Base-by-base conservation (phyloP, 2,797 vertebrate species). In the Phylloscopus collybita region DNA sequence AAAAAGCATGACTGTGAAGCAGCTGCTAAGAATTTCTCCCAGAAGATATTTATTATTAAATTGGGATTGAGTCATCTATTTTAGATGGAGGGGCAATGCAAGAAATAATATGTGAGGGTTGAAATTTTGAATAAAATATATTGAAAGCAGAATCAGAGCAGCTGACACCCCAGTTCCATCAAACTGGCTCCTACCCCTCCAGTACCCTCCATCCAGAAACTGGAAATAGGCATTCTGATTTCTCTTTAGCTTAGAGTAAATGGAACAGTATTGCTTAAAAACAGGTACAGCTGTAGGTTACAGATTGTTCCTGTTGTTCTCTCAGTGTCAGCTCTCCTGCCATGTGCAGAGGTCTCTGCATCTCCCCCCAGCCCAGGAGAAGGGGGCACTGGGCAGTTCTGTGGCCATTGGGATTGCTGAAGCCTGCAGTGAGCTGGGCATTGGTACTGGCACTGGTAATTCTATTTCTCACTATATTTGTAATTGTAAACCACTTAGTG, bases 1-100 rank as follows among this genome's bases (percentile, higher is more conserved):
- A 57, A 84, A 86, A 92, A 47, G 1, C 22, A 27, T n/a, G 54
- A 61, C 49, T 87, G 49, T 70, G 60, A 89, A 88, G 84, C 78
- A 91, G 78, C 80, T 92, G 93, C 83, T 79, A 81, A 81, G 88
- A 79, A 25, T 59, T 81, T 93, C 86, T 87, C 74, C 44, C 71
- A 80, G 74, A 93, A 92, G 71, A 59, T 90, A 44, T 67, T 91
- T 73, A 70, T 64, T 88, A 71, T 71, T 91, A 74, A 69, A 69
- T 42, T 61, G 11, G 13, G n/a, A 74, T 86, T 89, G 89, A 92
- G 34, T 94, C 65, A 83, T 74, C 89, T 38, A 5, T 73, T 91
- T 91, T 78, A 90, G 72, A 61, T 71, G 83, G 71, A 86, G 53
- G 21, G 13, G 32, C 64, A 89, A 45, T 27, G 44, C 18, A 82